Evolutionary conservation across 2,113 vertebrate genomes (phyloP).

Genomic region (Rhea americana): DNA sequence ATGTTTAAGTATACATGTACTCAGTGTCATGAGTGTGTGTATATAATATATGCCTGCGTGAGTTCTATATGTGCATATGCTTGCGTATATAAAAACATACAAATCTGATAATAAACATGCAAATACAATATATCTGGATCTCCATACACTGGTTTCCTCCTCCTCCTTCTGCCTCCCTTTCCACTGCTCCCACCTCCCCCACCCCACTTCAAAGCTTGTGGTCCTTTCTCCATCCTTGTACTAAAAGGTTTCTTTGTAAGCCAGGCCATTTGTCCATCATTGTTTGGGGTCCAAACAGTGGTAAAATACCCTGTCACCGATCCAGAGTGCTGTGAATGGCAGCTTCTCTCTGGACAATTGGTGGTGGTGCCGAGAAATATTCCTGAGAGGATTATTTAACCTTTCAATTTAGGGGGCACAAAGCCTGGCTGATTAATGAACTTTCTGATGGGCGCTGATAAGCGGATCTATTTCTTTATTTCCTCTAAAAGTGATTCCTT

Average conservation of each 20-base stretch:
- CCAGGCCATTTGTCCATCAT: conserved; percentile 81
- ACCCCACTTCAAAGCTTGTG: conserved; percentile 72
- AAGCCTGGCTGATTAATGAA: conserved; percentile 90
- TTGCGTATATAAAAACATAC: background rate
- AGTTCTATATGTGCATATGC: fast-evolving
- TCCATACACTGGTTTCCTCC: conserved; percentile 22
- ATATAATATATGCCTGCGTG: fast-evolving
- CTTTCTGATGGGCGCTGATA: conserved; percentile 88
- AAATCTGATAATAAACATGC: conserved; percentile 1
- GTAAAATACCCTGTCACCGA: conserved; percentile 85
- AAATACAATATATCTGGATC: conserved; percentile 52
- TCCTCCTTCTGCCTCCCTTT: background rate
- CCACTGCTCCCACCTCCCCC: conserved; percentile 36
- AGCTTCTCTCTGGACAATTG: conserved; percentile 84
- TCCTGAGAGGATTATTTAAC: conserved; percentile 90
- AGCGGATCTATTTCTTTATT: conserved; percentile 88
- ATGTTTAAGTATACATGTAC: conserved; percentile 27
- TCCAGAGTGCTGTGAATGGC: conserved; percentile 80
- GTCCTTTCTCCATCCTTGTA: conserved; percentile 72
- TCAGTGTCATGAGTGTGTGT: background rate
- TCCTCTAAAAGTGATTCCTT: conserved; percentile 85
- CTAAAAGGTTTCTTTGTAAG: conserved; percentile 81
- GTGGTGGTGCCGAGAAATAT: conserved; percentile 80
- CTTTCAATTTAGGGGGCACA: conserved; percentile 91
- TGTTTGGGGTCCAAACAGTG: conserved; percentile 82